Conservation (phyloP, 2,888 invertebrate species). For the Melanotus villosus region DNA sequence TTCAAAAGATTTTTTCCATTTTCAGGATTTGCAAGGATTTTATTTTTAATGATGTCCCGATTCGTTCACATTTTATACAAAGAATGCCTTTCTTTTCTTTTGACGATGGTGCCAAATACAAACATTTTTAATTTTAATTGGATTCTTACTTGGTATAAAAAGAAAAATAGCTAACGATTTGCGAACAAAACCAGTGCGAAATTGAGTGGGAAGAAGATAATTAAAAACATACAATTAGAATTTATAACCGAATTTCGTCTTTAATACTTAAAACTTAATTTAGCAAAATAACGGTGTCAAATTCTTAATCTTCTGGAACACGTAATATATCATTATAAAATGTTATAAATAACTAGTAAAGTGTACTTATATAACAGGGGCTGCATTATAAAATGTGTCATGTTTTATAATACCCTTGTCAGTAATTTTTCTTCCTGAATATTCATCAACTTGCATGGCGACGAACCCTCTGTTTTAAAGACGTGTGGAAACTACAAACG, state of each 20-base stretch:
- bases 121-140: background rate
- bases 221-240: too few relatives aligned
- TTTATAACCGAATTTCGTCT: too few relatives aligned
- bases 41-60: background rate
- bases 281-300: too few relatives aligned
- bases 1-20: background rate
- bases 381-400: background rate
- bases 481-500: background rate
- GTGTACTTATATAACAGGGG: background rate
- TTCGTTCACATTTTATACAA: background rate
- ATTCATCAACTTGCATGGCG: slow-evolving; percentile 3
- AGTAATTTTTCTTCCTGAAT: slow-evolving; percentile 13
- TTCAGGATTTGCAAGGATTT: background rate
- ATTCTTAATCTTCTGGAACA: too few relatives aligned
- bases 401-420: slow-evolving; percentile 11
- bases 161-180: too few relatives aligned
- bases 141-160: background rate
- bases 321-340: too few relatives aligned
- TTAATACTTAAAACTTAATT: too few relatives aligned
- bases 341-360: background rate
- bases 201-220: too few relatives aligned
- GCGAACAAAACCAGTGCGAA: too few relatives aligned
- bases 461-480: background rate
- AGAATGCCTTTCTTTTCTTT: background rate
- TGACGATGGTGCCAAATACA: background rate